Base-by-base conservation (phyloP, 1,140 invertebrate genomes). In the Drepana arcuata region DNA sequence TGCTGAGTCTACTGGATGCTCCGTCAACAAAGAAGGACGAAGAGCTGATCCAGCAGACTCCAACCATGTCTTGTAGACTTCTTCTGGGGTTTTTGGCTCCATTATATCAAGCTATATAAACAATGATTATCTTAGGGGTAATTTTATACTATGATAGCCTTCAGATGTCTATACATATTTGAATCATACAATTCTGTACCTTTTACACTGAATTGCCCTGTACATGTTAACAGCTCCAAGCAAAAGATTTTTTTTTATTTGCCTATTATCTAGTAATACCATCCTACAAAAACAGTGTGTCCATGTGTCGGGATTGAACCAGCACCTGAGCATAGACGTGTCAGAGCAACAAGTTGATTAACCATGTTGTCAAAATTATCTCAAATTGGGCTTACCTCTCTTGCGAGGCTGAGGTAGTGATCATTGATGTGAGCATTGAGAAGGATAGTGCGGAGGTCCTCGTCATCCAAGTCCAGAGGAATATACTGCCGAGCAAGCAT, bases 11-110 rank as follows among this genome's bases (percentile, higher is more conserved):
- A 96, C 92, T n/a, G 79, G 81, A 38, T 84, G 83, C 24, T 84
- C 83, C 5, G 83, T 65, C 2, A 84, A 34, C 54, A 95, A 90
- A 4, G 92, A 92, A 9, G 92, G 92, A 7, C 91, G 87, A 48
- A 95, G 93, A 9, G 93, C 89, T 0, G 93, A 92, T 30, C 95
- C 89, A 30, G 88, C 90, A 69, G 93, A 97, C 75, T 99, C 98
- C 41, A 99, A 83, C 86, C 99, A 97, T 5, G 95, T 95, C 83
- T 99, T 99, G 84, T 99, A 99, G 7, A 99, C 97, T 82, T 99
- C 98, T 78, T 99, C 98, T 0, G 98, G 98, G 4, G 96, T 97
- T 85, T 99, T 99, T 0, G 98, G 95, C 72, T 99, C 97, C 93
- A 99, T 97, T 53, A 99, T 99, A 72, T 99, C 98, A 64, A 99